Base-by-base conservation (phyloP, 1,140 invertebrate genomes). In the Drosophila pruinosa region DNA sequence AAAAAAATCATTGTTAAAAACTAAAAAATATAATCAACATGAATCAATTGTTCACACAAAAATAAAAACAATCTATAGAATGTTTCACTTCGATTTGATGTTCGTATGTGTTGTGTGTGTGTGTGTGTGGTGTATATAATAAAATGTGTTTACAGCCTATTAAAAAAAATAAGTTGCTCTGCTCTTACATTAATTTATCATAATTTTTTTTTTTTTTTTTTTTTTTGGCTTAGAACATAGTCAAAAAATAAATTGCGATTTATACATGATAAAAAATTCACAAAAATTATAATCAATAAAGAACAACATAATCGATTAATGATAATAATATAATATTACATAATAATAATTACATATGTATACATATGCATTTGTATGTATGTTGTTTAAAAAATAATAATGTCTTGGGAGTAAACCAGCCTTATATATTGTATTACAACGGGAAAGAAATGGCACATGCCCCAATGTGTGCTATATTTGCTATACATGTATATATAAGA, bases 371-470 rank as follows among this genome's bases (percentile, higher is more conserved):
- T 57, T 26, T 61, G 34, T 77, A 43, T 69, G 34, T 72, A 52
- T 63, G 70, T 59, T 75, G 57, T 73, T 71, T 75, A 71, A 71
- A 70, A 89, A 85, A 90, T 90, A 80, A 89, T 90, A 91, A 91
- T 91, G 89, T 91, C 89, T 91, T 91, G 89, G 89, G 90, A 90
- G 81, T 86, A 88, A 89, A 89, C 89, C 89, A 91, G 89, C 89
- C 89, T 91, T 91, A 90, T 90, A 78, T 78, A 88, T 88, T 75
- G 82, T 86, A 88, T 86, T 89, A 89, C 85, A 89, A 89, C 85
- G 83, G 83, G 83, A 89, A 89, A 89, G 71, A 82, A 81, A 85
- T 85, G 82, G 41, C 57, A 74, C 52, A 70, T 70, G 41, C 64
- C 54, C 65, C 57, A 70, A 62, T 36, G 54, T 70, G 56, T 72